These are phyloP conservation scores for Eupeodes latifasciatus DNA, from an alignment of 2,888 invertebrate genomes.

Conservation along the genomic window DNA sequence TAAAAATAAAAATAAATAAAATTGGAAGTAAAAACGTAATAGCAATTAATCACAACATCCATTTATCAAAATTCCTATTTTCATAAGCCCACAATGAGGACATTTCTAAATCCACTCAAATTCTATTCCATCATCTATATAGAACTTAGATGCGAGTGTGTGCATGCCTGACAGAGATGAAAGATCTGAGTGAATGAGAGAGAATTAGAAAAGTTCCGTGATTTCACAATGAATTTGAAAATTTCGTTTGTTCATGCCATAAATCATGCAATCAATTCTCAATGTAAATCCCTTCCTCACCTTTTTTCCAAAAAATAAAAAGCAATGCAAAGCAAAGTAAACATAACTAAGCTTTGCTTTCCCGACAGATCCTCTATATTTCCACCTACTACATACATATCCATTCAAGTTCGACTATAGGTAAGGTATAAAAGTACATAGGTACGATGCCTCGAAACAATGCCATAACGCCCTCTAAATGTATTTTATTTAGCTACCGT, in stretches of 20 bases:
- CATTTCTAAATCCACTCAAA: slow-evolving; percentile 29
- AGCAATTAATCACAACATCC: slow-evolving; percentile 73
- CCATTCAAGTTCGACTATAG: no score
- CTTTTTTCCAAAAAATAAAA: background rate
- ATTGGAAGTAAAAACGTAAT: slow-evolving; percentile 48
- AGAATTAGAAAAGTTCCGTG: slow-evolving; percentile 24
- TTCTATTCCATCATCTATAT: background rate
- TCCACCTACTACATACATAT: no score
- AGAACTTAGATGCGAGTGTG: background rate
- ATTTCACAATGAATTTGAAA: slow-evolving; percentile 64
- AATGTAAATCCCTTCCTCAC: slow-evolving; percentile 46
- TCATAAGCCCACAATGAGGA: slow-evolving; percentile 32
- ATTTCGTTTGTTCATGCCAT: slow-evolving; percentile 62
- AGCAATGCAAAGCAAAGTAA: background rate
- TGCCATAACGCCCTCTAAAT: background rate
- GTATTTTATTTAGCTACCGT: slow-evolving; percentile 23
- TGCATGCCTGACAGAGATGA: background rate
- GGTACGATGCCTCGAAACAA: slow-evolving; percentile 1
- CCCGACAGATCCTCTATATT: no score
- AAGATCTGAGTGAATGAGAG: background rate
- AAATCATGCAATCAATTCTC: slow-evolving; percentile 72
- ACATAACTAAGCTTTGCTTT: background rate
- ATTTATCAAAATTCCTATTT: slow-evolving; percentile 66
- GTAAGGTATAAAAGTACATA: background rate
- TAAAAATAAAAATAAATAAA: background rate